Evolutionary conservation across 2,888 invertebrate species (phyloP).

Genomic region (Blera fallax): DNA sequence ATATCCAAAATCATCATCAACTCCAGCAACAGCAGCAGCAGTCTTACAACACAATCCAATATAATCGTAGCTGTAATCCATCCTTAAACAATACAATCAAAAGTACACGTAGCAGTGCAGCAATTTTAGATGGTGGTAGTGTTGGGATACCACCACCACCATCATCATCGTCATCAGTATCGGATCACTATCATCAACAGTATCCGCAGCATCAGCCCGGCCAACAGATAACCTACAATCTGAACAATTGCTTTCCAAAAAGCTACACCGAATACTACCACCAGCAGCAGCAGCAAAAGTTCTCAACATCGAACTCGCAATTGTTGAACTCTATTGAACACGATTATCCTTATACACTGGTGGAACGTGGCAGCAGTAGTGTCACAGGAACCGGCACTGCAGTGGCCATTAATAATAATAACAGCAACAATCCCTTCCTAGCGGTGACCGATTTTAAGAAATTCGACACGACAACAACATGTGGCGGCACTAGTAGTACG

Average conservation of each 20-base stretch:
- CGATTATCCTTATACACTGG: conserved; percentile 79
- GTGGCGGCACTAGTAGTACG: conserved; percentile 54
- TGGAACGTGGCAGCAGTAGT: conserved; percentile 74
- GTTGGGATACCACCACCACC: conserved; percentile 73
- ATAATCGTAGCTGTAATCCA: conserved; percentile 73
- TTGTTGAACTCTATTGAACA: conserved; percentile 78
- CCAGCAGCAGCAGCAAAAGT: conserved; percentile 77
- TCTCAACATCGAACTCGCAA: conserved; percentile 76
- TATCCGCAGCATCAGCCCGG: conserved; percentile 28
- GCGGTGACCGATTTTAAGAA: conserved; percentile 79
- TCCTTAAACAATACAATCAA: conserved; percentile 60
- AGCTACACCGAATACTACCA: conserved; percentile 81
- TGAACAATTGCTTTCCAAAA: conserved; percentile 80
- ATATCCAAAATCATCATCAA: conserved; percentile 60
- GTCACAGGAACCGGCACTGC: conserved; percentile 66
- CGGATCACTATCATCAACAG: conserved; percentile 64
- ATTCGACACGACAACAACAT: conserved; percentile 74
- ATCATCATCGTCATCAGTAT: conserved; percentile 54
- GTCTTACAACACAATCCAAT: conserved; percentile 80
- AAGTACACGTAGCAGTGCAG: conserved; percentile 64
- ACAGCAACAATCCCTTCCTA: conserved; percentile 79
- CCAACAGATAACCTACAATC: conserved; percentile 79
- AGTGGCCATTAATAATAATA: conserved; percentile 72
- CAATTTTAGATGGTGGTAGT: conserved; percentile 53
- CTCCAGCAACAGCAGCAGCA: conserved; percentile 80